Evolutionary conservation across 1,140 invertebrate genomes (phyloP).

Genomic region (Caligus rogercresseyi): DNA sequence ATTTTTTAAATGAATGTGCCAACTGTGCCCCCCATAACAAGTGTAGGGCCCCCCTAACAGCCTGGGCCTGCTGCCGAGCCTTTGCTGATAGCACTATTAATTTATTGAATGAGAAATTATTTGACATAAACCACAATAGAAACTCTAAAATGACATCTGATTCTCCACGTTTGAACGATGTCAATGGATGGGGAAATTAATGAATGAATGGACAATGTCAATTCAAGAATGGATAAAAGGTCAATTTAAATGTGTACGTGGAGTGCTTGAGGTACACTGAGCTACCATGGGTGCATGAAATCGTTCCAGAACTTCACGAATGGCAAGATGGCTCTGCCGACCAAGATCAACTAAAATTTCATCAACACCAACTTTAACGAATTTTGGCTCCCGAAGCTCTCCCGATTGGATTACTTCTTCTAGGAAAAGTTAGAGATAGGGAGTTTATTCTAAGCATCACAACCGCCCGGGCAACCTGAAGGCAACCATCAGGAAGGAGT

Average conservation of each 20-base stretch:
- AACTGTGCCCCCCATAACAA: no score
- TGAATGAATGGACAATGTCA: no score
- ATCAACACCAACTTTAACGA: not conserved
- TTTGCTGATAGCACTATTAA: not conserved
- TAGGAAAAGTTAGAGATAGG: not conserved
- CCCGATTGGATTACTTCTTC: not conserved
- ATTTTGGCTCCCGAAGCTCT: not conserved
- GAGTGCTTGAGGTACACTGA: not conserved
- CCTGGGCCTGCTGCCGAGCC: no score
- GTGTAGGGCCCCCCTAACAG: no score
- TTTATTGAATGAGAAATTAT: not conserved
- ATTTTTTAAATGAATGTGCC: no score
- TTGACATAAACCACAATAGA: not conserved
- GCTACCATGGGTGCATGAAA: not conserved
- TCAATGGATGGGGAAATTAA: no score
- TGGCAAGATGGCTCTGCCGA: not conserved
- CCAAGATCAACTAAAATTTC: not conserved
- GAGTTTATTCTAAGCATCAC: not conserved
- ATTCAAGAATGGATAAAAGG: not conserved
- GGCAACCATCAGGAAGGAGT: not conserved
- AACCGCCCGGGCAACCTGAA: not conserved
- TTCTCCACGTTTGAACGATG: no score
- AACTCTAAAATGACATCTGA: no score
- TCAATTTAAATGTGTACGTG: not conserved
- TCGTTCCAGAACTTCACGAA: not conserved